phyloP scores from a whole-genome alignment of 2,888 invertebrate species.

The Xestia xanthographa region DNA sequence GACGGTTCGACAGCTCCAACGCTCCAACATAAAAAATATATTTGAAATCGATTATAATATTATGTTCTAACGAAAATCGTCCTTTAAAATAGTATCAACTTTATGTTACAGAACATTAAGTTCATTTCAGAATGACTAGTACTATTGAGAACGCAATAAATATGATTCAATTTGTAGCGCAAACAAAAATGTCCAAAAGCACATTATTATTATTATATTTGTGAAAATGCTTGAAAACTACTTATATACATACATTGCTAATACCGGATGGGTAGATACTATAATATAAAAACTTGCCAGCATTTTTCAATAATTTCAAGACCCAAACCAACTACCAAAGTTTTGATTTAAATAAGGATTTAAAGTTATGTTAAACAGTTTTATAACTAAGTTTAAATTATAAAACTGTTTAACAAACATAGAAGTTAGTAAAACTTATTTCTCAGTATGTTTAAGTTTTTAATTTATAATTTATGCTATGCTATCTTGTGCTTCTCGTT shows the following conservation, averaged over 20 bases:
- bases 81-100: background rate
- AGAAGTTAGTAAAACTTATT: slow-evolving; percentile 19
- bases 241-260: background rate
- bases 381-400: background rate
- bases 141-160: background rate
- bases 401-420: background rate
- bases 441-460: background rate
- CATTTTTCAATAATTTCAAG: background rate
- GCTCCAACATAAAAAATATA: background rate
- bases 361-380: background rate
- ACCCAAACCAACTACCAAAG: background rate
- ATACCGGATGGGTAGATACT: background rate
- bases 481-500: slow-evolving; percentile 75
- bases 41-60: background rate
- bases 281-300: background rate
- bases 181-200: background rate
- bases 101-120: background rate
- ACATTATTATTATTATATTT: background rate
- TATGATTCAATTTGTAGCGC: background rate
- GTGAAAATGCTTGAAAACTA: background rate
- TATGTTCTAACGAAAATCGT: background rate
- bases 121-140: background rate
- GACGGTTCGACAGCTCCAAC: background rate
- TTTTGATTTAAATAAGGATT: background rate
- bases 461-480: background rate